Evolutionary conservation across 2,888 invertebrate species (phyloP).

Genomic region (Apodemia duryi): DNA sequence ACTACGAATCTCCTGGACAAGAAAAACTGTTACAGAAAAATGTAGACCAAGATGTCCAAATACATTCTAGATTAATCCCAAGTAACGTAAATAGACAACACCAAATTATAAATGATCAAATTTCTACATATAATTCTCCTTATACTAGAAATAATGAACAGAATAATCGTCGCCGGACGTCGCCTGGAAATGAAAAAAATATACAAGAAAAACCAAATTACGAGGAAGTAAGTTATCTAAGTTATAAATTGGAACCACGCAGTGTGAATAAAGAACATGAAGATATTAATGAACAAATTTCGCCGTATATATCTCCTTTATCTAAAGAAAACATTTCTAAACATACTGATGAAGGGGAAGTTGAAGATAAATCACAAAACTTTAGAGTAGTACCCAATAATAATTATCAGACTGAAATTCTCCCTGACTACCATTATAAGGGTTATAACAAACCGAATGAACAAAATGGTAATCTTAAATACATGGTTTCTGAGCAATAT

Average conservation of each 20-base stretch:
- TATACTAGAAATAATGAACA: neutral
- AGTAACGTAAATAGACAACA: neutral
- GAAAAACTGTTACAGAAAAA: neutral
- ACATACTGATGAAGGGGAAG: conserved; percentile 18
- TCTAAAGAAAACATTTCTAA: conserved; percentile 32
- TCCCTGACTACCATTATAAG: neutral
- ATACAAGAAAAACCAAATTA: neutral
- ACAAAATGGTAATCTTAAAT: neutral
- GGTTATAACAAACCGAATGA: neutral
- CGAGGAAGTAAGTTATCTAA: neutral
- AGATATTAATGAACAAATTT: neutral
- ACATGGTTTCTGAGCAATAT: neutral
- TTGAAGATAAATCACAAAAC: neutral
- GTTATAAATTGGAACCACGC: neutral
- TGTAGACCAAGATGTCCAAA: neutral
- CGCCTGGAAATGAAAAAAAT: neutral
- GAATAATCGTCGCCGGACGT: neutral
- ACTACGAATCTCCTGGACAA: neutral
- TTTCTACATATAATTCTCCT: neutral
- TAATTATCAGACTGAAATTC: neutral
- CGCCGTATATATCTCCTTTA: conserved; percentile 2
- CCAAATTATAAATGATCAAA: neutral
- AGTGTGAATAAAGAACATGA: neutral
- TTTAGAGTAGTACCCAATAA: neutral
- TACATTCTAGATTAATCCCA: neutral